These are phyloP conservation scores for Coecobrya sp. DNA, from an alignment of 2,888 invertebrate genomes.

Conservation along the genomic window DNA sequence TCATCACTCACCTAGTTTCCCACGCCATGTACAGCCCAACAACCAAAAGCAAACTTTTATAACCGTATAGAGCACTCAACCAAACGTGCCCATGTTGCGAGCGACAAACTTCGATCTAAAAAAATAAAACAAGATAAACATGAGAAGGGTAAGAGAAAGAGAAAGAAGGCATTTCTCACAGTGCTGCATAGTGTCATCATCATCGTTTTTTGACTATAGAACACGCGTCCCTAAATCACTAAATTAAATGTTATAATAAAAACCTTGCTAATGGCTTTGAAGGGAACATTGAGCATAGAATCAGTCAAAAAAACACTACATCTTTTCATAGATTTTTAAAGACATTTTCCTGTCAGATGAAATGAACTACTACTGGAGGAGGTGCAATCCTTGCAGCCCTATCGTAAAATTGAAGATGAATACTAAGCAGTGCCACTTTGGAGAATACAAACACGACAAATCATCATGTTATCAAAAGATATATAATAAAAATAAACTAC, in stretches of 20 bases:
- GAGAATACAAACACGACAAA: neutral
- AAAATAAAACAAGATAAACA: slow-evolving; percentile 87
- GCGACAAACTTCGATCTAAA: slow-evolving; percentile 95
- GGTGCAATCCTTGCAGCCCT: neutral
- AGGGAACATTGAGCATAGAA: neutral
- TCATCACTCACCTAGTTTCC: slow-evolving; percentile 91
- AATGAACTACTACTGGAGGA: neutral
- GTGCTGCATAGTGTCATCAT: neutral
- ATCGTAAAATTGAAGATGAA: neutral
- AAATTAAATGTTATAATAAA: slow-evolving; percentile 78
- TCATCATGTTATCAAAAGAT: neutral
- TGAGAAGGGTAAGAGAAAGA: neutral
- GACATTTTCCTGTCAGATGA: neutral
- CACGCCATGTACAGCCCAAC: slow-evolving; percentile 98
- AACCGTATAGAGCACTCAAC: slow-evolving; percentile 96
- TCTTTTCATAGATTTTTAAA: neutral
- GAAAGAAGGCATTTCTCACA: neutral
- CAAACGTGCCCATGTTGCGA: slow-evolving; percentile 96
- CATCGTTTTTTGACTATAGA: neutral
- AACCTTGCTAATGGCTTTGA: slow-evolving; percentile 50
- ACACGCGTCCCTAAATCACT: neutral
- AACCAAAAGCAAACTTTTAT: slow-evolving; percentile 95
- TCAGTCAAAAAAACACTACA: neutral
- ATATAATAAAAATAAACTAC: slow-evolving; percentile 10
- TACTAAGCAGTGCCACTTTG: neutral